A percentile compares a stretch with the other conserved stretches of the same genome.
These are phyloP conservation scores for Isichthys henryi DNA, from an alignment of 2,113 vertebrate genomes.

Conservation along the genomic window DNA sequence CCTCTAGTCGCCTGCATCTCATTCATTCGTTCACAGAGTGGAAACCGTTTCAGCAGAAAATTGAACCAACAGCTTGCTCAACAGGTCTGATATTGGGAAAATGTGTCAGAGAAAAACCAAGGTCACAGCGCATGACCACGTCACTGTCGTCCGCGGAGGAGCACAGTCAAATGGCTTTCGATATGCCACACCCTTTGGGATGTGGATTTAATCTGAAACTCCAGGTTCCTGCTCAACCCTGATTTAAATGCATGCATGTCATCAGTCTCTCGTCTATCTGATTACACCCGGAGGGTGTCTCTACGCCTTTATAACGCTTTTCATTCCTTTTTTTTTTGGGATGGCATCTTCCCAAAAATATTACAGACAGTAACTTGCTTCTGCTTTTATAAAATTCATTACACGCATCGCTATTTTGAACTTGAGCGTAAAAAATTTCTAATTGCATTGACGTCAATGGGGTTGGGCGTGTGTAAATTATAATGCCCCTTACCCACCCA, in stretches of 20 bases:
- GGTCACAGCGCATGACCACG: background rate
- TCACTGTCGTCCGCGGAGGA: background rate
- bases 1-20: background rate
- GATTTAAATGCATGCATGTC: conserved; percentile 1
- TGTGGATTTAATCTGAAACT: conserved; percentile 2
- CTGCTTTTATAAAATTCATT: background rate
- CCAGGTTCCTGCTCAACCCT: background rate
- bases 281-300: background rate
- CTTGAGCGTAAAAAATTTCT: background rate
- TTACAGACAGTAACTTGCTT: background rate
- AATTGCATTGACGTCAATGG: background rate
- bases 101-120: background rate
- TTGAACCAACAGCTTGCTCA: background rate
- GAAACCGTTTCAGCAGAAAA: background rate
- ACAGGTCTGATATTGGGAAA: background rate
- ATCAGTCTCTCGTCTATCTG: conserved; percentile 1
- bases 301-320: background rate
- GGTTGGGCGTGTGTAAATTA: background rate
- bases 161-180: background rate
- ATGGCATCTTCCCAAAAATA: background rate
- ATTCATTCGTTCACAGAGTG: background rate
- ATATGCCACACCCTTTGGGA: background rate
- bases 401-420: background rate
- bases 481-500: background rate
- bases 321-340: background rate